Evolutionary conservation across 2,888 invertebrate genomes (phyloP), one percentile per base, ranked within the genome.

Genomic region (Adela reaumurella): DNA sequence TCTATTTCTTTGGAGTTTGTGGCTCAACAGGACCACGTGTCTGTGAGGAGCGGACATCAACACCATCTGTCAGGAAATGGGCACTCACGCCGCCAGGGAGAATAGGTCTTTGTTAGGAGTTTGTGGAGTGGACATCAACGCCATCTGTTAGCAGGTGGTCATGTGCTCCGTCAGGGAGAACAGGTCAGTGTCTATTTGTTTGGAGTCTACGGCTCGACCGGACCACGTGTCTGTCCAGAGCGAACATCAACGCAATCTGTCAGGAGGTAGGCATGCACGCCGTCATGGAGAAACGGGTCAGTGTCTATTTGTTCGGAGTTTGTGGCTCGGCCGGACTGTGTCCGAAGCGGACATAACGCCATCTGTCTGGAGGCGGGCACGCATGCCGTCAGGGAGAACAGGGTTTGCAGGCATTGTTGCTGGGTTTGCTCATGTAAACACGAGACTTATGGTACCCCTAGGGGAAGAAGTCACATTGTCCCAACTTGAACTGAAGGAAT

Each of bases 361-460:
- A 99, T 99, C 64, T 98, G 98, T 67, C 99, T 99, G 74, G 99
- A 99, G 83, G 99, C 99, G 52, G 99, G 99, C 57, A 99, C 99
- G 99, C 98, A 99, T 67, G 99, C 99, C 2, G 98, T 99, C 0
- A 82, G 99, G 50, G 99, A 99, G 72, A 99, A 99, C 81, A 90
- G 99, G 60, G n/a, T n/a, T n/a, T n/a, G n/a, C n/a, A n/a, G n/a
- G n/a, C n/a, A n/a, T n/a, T n/a, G n/a, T n/a, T n/a, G n/a, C n/a
- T n/a, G n/a, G n/a, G n/a, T n/a, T n/a, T n/a, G n/a, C n/a, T n/a
- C n/a, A n/a, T n/a, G n/a, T n/a, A n/a, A n/a, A n/a, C n/a, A n/a
- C n/a, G n/a, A n/a, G n/a, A n/a, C n/a, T n/a, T n/a, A n/a, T n/a
- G n/a, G n/a, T n/a, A n/a, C n/a, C n/a, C n/a, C n/a, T n/a, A n/a